These are phyloP conservation scores for Paradoxurus hermaphroditus DNA, from an alignment of 2,113 vertebrate species.

Conservation along the genomic window DNA sequence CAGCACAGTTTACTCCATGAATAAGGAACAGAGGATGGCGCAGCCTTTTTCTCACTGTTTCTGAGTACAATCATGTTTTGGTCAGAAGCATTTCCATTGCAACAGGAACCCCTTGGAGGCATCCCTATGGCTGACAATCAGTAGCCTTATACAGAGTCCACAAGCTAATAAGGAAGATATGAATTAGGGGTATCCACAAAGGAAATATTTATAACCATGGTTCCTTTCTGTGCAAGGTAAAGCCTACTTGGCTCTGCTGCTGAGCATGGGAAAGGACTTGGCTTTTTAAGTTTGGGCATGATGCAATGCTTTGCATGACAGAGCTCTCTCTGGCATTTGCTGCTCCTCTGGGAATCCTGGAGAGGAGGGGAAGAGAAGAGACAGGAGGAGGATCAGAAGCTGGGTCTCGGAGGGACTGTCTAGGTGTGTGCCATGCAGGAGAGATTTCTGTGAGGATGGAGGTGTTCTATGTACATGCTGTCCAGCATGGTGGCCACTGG, in stretches of 20 bases:
- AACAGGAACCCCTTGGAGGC: not conserved
- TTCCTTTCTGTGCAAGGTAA: too few species aligned
- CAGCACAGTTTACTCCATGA: not conserved
- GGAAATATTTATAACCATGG: not conserved
- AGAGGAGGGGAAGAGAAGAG: not conserved
- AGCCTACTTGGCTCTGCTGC: not conserved
- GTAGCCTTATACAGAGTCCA: not conserved
- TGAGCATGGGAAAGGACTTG: not conserved
- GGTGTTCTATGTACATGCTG: not conserved
- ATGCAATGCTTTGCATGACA: not conserved
- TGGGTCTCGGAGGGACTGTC: not conserved
- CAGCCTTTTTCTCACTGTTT: not conserved
- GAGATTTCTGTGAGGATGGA: not conserved
- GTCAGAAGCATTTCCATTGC: not conserved
- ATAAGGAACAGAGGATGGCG: too few species aligned
- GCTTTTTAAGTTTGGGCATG: not conserved
- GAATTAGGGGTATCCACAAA: not conserved
- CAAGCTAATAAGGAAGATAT: not conserved
- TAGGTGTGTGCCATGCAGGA: not conserved
- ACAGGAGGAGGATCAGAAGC: not conserved
- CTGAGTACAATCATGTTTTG: not conserved
- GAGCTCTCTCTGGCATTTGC: too few species aligned
- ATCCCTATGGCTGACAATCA: not conserved
- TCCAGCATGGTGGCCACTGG: not conserved
- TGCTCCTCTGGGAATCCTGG: too few species aligned